Evolutionary conservation across 2,797 vertebrate species (phyloP), one percentile per base, ranked within the genome.

Genomic region (Naso thynnoides): DNA sequence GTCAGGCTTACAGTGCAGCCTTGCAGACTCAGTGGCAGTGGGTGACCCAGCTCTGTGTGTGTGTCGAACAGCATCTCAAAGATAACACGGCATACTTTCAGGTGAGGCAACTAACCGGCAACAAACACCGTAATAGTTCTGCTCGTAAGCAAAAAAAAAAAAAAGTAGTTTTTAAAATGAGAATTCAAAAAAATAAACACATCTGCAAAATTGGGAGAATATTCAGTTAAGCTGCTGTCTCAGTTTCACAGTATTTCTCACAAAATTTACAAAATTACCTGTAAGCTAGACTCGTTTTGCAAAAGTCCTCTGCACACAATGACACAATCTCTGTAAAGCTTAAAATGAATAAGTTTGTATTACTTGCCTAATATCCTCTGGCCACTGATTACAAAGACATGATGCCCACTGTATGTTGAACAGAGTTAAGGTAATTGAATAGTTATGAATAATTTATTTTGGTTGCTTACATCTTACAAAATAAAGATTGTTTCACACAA

Each of bases 1-100:
- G 21, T 1, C 90, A 99, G 98, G 98, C 98, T 5, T 99, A 99
- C 90, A 97, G 96, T 0, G 98, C 98, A 3, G 98, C 98, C 0
- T 94, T 98, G 70, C 96, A 97, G 91, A 98, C 95, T 1, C 98
- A 99, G 79, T 95, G 97, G 95, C 97, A 97, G 90, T 99, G 98
- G 98, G 96, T 99, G 72, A 95, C 94, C 62, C 96, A 99, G 92
- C 94, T 99, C 9, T 98, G 97, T 77, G 78, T 97, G 36, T 99
- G 98, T 21, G 97, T 99, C 38, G 98, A 99, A 74, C 96, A 97
- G 77, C 98, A 99, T 11, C 94, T 99, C 62, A 97, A 95, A 88
- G 98, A 99, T 85, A 99, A 99, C 59, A 91, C 95, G 0, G 91
- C 96, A 27, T 99, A 97, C 81, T 99, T 99, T 86, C 97, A 99